A percentile compares a stretch with the other conserved stretches of the same genome.
Conservation (phyloP, 1,140 invertebrate species). For the Nasonia giraulti region DNA sequence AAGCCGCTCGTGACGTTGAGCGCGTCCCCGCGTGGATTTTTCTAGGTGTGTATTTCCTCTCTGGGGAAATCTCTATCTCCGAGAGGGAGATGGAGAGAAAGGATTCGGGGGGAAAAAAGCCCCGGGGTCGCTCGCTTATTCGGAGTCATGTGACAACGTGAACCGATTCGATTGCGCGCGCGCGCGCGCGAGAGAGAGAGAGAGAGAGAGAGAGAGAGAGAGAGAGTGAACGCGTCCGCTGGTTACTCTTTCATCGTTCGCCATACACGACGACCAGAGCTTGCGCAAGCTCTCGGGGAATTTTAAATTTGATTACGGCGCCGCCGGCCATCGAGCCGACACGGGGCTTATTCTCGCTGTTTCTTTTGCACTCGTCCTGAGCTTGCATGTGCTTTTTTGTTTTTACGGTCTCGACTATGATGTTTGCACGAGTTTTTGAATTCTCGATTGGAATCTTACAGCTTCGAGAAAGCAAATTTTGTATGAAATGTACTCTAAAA, state of each 20-base stretch:
- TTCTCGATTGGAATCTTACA: too few species aligned
- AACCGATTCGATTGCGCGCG: slow-evolving; percentile 64
- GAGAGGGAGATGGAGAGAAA: background rate
- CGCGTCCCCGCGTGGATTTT: slow-evolving; percentile 41
- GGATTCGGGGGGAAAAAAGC: slow-evolving; percentile 25
- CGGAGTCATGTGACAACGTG: slow-evolving; percentile 69
- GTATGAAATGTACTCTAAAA: too few species aligned
- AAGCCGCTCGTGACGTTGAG: slow-evolving; percentile 38
- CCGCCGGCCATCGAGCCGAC: slow-evolving; percentile 51
- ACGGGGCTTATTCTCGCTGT: slow-evolving; percentile 10
- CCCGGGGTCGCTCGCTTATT: slow-evolving; percentile 64
- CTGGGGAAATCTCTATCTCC: slow-evolving; percentile 66
- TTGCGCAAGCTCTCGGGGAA: slow-evolving; percentile 62
- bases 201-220: too few species aligned
- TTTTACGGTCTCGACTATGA: too few species aligned
- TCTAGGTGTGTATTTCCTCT: slow-evolving; percentile 49
- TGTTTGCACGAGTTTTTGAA: too few species aligned
- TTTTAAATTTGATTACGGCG: slow-evolving; percentile 70
- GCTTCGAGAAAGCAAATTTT: too few species aligned
- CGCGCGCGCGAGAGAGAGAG: background rate
- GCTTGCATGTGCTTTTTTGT: background rate
- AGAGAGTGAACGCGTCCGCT: slow-evolving; percentile 53
- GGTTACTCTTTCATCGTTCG: slow-evolving; percentile 70
- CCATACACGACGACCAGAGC: background rate
- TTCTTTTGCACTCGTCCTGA: background rate